Conservation (phyloP, 1,140 invertebrate genomes). For the Hesperophylax magnus region DNA sequence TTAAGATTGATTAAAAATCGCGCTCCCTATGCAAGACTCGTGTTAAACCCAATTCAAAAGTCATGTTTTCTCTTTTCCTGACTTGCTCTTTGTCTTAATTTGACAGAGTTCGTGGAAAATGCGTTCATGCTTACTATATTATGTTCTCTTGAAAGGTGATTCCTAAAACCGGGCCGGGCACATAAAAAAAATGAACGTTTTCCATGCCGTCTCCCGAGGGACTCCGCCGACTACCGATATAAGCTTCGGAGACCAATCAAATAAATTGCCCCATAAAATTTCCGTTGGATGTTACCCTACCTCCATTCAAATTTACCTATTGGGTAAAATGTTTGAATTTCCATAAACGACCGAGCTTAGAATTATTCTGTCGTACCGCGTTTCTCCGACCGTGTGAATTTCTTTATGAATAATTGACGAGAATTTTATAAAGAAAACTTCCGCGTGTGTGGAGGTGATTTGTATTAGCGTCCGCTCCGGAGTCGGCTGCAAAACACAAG, state of each 20-base stretch:
- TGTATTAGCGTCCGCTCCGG: neutral
- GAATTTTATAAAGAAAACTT: neutral
- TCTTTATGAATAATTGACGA: slow-evolving; percentile 5
- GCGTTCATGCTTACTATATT: too few relatives aligned
- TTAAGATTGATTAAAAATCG: too few relatives aligned
- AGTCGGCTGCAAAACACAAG: neutral
- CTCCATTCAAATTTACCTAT: neutral
- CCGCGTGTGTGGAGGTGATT: neutral
- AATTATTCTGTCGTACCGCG: neutral
- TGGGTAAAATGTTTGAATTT: slow-evolving; percentile 9
- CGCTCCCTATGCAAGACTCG: too few relatives aligned
- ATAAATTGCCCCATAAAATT: slow-evolving; percentile 20
- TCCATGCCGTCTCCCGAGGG: neutral
- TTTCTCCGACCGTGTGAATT: neutral
- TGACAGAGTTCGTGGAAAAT: too few relatives aligned
- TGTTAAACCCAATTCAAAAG: too few relatives aligned
- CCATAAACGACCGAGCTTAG: neutral
- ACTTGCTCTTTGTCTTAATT: too few relatives aligned
- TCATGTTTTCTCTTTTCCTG: too few relatives aligned
- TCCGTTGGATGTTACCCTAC: neutral
- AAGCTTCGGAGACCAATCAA: neutral
- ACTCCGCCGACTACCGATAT: neutral
- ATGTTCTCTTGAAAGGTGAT: too few relatives aligned
- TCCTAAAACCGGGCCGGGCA: too few relatives aligned
- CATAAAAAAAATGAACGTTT: neutral